These are phyloP conservation scores for Netelia melanura DNA, from an alignment of 2,888 invertebrate genomes.

Conservation along the genomic window DNA sequence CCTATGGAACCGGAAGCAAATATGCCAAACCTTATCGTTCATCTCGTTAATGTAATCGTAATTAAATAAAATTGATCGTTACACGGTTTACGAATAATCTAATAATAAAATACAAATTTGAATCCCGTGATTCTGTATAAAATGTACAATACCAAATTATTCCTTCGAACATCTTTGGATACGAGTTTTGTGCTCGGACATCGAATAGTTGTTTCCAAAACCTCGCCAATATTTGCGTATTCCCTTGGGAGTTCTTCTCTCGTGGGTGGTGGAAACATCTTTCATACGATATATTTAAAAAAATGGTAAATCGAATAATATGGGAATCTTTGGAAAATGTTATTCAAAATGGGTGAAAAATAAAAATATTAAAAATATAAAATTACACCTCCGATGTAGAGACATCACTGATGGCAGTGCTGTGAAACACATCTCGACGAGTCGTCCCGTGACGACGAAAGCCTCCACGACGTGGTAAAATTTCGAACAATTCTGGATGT, in stretches of 20 bases:
- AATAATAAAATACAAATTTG: background rate
- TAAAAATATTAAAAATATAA: background rate
- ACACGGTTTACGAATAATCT: too few species aligned
- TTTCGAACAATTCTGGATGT: conserved; percentile 68
- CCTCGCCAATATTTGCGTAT: conserved; percentile 51
- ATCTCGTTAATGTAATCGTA: background rate
- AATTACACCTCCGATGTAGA: conserved; percentile 31
- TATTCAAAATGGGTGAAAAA: background rate
- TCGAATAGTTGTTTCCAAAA: conserved; percentile 65
- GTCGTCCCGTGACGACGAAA: conserved; percentile 43
- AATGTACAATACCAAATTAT: conserved; percentile 61
- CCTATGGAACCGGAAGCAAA: conserved; percentile 46
- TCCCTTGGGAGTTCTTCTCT: background rate
- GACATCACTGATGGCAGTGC: background rate
- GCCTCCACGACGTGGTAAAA: conserved; percentile 68
- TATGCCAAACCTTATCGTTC: background rate
- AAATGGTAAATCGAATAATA: background rate
- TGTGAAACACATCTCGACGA: background rate
- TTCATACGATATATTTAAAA: background rate
- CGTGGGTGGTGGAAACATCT: conserved; percentile 3
- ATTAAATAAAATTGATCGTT: background rate
- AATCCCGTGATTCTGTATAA: background rate
- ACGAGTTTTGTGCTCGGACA: conserved; percentile 61
- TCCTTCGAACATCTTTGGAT: conserved; percentile 63
- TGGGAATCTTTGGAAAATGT: background rate